Conservation (phyloP, 2,113 vertebrate species). For the Lophotis ruficrista region DNA sequence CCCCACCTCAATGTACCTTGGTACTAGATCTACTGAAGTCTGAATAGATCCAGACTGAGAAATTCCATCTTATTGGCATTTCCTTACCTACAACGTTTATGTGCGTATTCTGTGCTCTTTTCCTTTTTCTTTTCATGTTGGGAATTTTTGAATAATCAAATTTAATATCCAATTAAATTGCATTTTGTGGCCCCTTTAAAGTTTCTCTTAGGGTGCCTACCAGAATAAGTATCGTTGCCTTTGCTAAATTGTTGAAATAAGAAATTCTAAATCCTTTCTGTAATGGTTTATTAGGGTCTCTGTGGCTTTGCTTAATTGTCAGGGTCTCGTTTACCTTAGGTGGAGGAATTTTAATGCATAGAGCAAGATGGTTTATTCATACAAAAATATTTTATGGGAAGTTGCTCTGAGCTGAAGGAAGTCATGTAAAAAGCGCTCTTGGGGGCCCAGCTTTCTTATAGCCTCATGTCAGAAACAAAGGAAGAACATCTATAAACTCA, state of each 20-base stretch:
- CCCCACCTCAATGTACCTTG: neutral
- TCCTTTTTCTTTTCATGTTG: neutral
- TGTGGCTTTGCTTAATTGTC: conserved; percentile 61
- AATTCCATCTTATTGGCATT: neutral
- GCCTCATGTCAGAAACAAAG: conserved; percentile 58
- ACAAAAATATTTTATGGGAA: conserved; percentile 61
- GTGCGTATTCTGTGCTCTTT: neutral
- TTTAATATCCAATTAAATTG: conserved; percentile 24
- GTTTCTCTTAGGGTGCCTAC: neutral
- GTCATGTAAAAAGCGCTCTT: conserved; percentile 48
- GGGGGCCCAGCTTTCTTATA: conserved; percentile 26
- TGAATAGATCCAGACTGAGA: neutral
- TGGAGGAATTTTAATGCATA: conserved; percentile 60
- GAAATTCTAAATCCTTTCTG: neutral
- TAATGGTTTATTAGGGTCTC: conserved; percentile 23
- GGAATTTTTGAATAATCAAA: neutral
- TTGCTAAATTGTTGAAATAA: neutral
- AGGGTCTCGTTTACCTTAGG: conserved; percentile 26
- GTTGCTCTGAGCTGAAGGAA: conserved; percentile 52
- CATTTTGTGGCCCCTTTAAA: conserved; percentile 4
- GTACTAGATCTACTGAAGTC: neutral
- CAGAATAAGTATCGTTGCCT: neutral
- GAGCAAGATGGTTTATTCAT: conserved; percentile 53
- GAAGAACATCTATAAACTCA: conserved; percentile 40
- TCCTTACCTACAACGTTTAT: neutral